Percentiles rank a stretch among this genome's conserved stretches.
Evolutionary conservation across 2,113 vertebrate species (phyloP).

Genomic region (Butorides virescens): DNA sequence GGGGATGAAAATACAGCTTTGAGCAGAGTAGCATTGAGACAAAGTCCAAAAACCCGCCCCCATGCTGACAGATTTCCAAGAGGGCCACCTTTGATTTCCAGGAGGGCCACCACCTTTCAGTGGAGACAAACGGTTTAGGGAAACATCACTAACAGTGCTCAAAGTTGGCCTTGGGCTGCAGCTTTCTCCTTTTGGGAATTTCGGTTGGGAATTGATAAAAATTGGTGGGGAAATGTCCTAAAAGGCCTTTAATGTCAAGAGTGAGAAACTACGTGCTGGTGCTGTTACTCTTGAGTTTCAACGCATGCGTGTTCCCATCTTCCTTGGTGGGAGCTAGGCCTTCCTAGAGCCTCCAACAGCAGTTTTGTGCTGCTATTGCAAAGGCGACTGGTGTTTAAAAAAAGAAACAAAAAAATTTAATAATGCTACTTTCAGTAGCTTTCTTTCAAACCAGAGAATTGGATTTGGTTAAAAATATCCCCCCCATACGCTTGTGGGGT

Average conservation of each 20-base stretch:
- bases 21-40: accelerated
- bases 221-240: background rate
- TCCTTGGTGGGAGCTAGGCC: background rate
- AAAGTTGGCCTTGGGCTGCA: background rate
- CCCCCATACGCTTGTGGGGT: background rate
- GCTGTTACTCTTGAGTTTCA: background rate
- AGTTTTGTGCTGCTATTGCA: background rate
- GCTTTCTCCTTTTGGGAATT: background rate
- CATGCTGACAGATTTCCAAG: background rate
- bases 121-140: accelerated
- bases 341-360: background rate
- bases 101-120: background rate
- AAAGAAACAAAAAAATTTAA: background rate
- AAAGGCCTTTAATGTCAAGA: background rate
- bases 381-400: background rate
- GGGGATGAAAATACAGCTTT: background rate
- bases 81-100: background rate
- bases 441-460: background rate
- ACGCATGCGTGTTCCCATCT: accelerated
- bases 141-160: background rate
- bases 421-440: background rate
- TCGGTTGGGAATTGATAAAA: background rate
- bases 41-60: background rate
- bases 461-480: background rate
- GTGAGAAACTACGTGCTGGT: accelerated